phyloP scores from a whole-genome alignment of 2,797 vertebrate genomes.

The Schizothorax lantsangensis region DNA sequence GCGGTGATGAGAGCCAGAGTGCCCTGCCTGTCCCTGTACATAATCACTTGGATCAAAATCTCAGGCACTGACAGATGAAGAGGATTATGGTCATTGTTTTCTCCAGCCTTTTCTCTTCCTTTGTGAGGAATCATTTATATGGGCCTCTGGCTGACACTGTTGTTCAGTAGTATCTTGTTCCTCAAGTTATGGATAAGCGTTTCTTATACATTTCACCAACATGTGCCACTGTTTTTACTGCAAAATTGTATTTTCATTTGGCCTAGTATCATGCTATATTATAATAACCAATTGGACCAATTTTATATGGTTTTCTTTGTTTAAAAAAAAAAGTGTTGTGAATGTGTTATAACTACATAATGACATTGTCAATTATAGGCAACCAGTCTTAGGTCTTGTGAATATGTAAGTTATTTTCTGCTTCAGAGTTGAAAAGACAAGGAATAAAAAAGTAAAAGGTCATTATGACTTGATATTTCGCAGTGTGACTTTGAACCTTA shows the following conservation, averaged over 20 bases:
- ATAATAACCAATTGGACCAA: background rate
- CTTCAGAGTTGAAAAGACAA: too few relatives aligned
- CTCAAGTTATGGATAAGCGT: conserved; percentile 66
- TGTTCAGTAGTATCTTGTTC: conserved; percentile 73
- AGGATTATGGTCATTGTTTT: conserved; percentile 71
- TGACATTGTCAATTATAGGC: background rate
- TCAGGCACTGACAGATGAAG: conserved; percentile 66
- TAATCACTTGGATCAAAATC: conserved; percentile 64
- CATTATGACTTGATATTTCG: too few relatives aligned
- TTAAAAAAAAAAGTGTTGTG: background rate
- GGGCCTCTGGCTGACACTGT: conserved; percentile 75
- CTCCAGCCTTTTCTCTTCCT: conserved; percentile 49
- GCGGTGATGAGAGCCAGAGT: conserved; percentile 23
- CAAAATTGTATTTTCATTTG: background rate
- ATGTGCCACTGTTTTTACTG: background rate
- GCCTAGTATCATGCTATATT: background rate
- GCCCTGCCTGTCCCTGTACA: conserved; percentile 41
- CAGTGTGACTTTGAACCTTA: too few relatives aligned
- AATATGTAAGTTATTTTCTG: too few relatives aligned
- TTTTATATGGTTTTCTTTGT: background rate
- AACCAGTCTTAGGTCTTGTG: background rate
- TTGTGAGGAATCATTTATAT: conserved; percentile 86
- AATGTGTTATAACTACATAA: background rate
- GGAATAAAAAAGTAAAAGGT: too few relatives aligned
- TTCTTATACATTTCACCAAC: conserved; percentile 58